These are phyloP conservation scores for Alcedo quadribrachys DNA, from an alignment of 2,797 vertebrate genomes.

Conservation along the genomic window DNA sequence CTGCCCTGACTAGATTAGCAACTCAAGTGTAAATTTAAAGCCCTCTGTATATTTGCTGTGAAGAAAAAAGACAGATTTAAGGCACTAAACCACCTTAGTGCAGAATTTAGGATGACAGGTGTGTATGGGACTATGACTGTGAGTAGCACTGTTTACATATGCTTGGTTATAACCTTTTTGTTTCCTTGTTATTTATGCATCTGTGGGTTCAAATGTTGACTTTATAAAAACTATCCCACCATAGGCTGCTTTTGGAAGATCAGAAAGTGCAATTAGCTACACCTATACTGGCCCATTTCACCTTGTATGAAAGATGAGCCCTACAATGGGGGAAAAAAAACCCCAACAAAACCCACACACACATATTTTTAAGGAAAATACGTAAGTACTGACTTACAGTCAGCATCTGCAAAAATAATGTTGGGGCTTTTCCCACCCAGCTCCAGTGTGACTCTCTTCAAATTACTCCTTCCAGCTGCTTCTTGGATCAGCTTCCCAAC, in stretches of 20 bases:
- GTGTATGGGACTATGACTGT: neutral
- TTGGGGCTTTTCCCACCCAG: slow-evolving; percentile 99
- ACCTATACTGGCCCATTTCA: neutral
- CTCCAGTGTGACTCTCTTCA: slow-evolving; percentile 98
- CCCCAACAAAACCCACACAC: neutral
- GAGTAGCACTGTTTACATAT: neutral
- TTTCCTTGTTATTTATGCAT: neutral
- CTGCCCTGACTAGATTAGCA: neutral
- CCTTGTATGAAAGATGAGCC: neutral
- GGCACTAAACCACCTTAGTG: neutral
- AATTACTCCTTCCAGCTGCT: slow-evolving; percentile 97
- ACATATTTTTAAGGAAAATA: neutral
- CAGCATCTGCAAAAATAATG: slow-evolving; percentile 99
- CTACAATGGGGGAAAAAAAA: neutral
- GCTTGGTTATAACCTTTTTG: neutral
- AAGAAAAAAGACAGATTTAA: neutral
- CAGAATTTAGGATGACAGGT: neutral
- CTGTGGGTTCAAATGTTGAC: neutral
- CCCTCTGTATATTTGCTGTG: neutral
- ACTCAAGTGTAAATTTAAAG: neutral
- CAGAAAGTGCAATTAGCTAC: neutral
- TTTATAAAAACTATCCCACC: neutral
- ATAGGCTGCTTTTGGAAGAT: neutral
- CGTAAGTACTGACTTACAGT: slow-evolving; percentile 85
- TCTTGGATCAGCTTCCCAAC: slow-evolving; percentile 99